A percentile compares a stretch with the other conserved stretches of the same genome.
These are phyloP conservation scores for Trochalopteron elliotii DNA, from an alignment of 2,113 vertebrate species.

Conservation along the genomic window DNA sequence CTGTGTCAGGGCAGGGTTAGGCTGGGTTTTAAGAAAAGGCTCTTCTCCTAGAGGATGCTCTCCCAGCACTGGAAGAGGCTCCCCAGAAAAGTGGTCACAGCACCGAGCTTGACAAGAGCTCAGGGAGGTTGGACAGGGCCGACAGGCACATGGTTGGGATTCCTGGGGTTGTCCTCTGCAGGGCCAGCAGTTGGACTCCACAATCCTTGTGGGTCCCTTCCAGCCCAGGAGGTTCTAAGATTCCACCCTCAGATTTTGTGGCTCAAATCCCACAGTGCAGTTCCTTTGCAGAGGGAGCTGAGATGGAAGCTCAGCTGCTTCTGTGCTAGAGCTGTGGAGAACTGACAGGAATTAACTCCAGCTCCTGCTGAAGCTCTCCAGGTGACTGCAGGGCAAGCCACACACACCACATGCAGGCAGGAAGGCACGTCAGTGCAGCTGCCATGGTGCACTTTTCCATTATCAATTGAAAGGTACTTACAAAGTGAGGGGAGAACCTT, in stretches of 20 bases:
- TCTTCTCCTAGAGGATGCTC: no score
- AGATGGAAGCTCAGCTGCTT: neutral
- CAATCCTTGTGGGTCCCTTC: neutral
- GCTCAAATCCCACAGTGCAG: neutral
- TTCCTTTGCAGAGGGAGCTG: neutral
- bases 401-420: neutral
- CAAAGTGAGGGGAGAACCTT: constrained; percentile 82
- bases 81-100: neutral
- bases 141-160: neutral
- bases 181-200: neutral
- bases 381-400: neutral
- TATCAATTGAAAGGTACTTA: neutral
- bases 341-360: neutral
- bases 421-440: neutral
- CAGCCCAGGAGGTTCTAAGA: neutral
- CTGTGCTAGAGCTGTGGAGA: neutral
- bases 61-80: neutral
- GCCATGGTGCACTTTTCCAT: neutral
- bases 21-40: neutral
- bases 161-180: neutral
- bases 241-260: neutral
- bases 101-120: neutral
- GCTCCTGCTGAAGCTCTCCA: neutral
- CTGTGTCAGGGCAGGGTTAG: neutral
- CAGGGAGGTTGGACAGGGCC: neutral